These are phyloP conservation scores for Heliothis peltigera DNA, from an alignment of 2,888 invertebrate species.

Conservation along the genomic window DNA sequence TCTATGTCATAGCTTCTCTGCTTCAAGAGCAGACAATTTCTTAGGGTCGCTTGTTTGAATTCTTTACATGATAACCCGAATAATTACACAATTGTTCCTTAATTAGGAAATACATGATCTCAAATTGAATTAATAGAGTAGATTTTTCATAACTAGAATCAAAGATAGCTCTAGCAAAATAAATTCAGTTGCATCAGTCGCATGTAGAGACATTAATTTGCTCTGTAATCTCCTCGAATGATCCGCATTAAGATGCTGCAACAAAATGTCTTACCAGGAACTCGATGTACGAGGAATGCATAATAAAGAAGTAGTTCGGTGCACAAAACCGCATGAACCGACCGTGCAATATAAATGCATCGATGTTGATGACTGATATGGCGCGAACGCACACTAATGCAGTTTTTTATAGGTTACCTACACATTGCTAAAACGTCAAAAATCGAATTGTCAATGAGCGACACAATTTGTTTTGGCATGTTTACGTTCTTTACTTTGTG, in stretches of 20 bases:
- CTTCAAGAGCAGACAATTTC: not conserved
- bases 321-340: slow-evolving; percentile 71
- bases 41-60: not conserved
- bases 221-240: slow-evolving; percentile 1
- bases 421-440: slow-evolving; percentile 28
- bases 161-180: no score
- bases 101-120: no score
- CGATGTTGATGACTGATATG: slow-evolving; percentile 62
- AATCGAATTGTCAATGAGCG: not conserved
- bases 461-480: not conserved
- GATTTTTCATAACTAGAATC: no score
- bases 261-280: slow-evolving; percentile 83
- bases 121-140: no score
- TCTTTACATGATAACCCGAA: no score
- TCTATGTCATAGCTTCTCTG: not conserved
- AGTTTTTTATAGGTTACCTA: slow-evolving; percentile 23
- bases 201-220: not conserved
- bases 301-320: slow-evolving; percentile 74
- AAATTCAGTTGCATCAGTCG: not conserved
- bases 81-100: no score
- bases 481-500: not conserved
- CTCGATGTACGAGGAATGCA: slow-evolving; percentile 84
- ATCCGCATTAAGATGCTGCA: slow-evolving; percentile 45
- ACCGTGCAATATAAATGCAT: slow-evolving; percentile 62
- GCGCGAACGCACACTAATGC: slow-evolving; percentile 52